Conservation (phyloP, 2,113 vertebrate species). For the Sceloporus undulatus region DNA sequence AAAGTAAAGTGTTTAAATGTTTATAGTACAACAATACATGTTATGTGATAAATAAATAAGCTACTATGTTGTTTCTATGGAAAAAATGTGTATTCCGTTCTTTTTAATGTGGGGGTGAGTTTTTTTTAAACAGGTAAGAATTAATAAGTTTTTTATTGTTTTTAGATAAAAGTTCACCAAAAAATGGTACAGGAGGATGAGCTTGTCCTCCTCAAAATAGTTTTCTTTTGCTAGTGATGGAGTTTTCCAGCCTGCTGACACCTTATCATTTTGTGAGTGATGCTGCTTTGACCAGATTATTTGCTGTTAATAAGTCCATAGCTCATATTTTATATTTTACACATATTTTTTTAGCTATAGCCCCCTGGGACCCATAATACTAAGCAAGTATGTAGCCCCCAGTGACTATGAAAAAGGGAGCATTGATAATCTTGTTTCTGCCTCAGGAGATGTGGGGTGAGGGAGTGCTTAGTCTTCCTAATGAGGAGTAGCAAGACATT, state of each 20-base stretch:
- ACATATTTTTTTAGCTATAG: conserved; percentile 21
- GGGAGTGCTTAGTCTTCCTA: conserved; percentile 19
- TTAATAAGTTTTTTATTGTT: too few relatives aligned
- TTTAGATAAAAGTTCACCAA: too few relatives aligned
- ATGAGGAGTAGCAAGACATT: conserved; percentile 29
- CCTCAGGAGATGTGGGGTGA: conserved; percentile 5
- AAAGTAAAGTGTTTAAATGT: too few relatives aligned
- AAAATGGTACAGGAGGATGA: too few relatives aligned
- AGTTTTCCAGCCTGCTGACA: not conserved
- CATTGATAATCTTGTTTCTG: conserved; percentile 9
- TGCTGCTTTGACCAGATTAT: not conserved
- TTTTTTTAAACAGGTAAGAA: too few relatives aligned
- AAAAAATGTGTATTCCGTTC: too few relatives aligned
- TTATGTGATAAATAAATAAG: too few relatives aligned
- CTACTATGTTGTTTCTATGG: too few relatives aligned
- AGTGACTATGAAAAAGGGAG: conserved; percentile 42
- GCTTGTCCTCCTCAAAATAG: not conserved
- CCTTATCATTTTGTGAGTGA: not conserved
- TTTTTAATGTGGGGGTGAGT: too few relatives aligned
- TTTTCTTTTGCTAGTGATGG: not conserved
- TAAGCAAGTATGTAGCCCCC: conserved; percentile 46
- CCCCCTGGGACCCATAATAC: conserved; percentile 43
- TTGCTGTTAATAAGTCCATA: conserved; percentile 27
- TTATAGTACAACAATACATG: too few relatives aligned
- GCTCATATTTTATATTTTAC: conserved; percentile 53